These are phyloP conservation scores for Lasioglossum vierecki DNA, from an alignment of 2,888 invertebrate species.

Conservation along the genomic window DNA sequence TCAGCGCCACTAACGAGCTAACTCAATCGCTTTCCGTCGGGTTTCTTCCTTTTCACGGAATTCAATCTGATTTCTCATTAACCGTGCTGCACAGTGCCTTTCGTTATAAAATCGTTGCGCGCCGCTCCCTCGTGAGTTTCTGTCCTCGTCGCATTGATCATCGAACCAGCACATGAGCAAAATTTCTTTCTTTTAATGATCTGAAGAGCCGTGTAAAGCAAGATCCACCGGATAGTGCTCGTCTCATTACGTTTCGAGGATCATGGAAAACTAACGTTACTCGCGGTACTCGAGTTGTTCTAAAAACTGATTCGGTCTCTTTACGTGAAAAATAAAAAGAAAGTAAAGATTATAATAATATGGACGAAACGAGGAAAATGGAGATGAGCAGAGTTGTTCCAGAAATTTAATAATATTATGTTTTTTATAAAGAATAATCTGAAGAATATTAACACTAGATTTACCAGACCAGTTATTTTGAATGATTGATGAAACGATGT, in stretches of 20 bases:
- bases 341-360: background rate
- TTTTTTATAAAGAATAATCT: background rate
- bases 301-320: background rate
- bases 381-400: background rate
- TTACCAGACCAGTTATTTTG: no score
- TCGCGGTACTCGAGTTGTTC: background rate
- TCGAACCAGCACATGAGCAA: background rate
- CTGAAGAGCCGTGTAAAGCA: background rate
- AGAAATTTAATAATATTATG: background rate
- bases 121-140: background rate
- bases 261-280: background rate
- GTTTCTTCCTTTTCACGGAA: conserved; percentile 14
- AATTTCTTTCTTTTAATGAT: conserved; percentile 1
- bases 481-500: no score
- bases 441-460: background rate
- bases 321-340: background rate
- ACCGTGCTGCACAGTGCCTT: background rate
- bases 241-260: background rate
- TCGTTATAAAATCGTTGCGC: conserved; percentile 22
- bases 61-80: conserved; percentile 27
- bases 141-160: background rate
- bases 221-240: background rate
- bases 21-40: conserved; percentile 7
- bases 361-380: background rate
- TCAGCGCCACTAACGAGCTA: conserved; percentile 6